Base-by-base conservation (phyloP, 2,797 vertebrate genomes). In the Crocodylus rhombifer region DNA sequence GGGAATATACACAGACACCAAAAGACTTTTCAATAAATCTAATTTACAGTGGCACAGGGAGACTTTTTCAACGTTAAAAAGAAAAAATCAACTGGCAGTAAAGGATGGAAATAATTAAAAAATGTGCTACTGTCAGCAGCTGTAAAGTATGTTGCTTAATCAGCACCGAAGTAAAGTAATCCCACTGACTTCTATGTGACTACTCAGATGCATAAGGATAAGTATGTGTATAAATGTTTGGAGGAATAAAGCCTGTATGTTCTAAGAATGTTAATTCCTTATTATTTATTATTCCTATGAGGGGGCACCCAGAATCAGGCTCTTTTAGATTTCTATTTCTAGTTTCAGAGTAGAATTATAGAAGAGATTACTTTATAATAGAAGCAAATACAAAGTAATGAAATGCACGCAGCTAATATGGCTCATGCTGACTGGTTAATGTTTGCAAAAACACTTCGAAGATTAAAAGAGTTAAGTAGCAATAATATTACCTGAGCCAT, bases 401-500 rank as follows among this genome's bases (percentile, higher is more conserved):
- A 61, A 65, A 75, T 1, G 4, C 10, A 92, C 88, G 30, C 55
- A 90, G 61, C 26, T 16, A 51, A 8, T 80, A 58, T 51, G 11
- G 14, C 5, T 33, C 16, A 76, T 78, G 80, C 23, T 71, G 82
- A 58, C 4, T 77, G 74, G 20, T 42, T 65, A 56, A 23, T 33
- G 30, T 61, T 74, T 26, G 82, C 4, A 75, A 1, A 51, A 56
- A 5, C 20, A 60, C 42, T 90, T 18, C 10, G 5, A 87, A 12
- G 57, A 89, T 65, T 82, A 79, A 12, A 56, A 81, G 76, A 87
- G 77, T 55, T 77, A 63, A 84, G 28, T 14, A 90, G 20, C 11
- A 79, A 57, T 65, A 92, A 18, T 25, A 94, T 97, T 98, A 99
- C 99, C 99, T 96, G 99, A 99, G 95, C 99, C 99, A 97, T 99